Evolutionary conservation across 2,113 vertebrate species (phyloP).

Genomic region (Chionis minor): DNA sequence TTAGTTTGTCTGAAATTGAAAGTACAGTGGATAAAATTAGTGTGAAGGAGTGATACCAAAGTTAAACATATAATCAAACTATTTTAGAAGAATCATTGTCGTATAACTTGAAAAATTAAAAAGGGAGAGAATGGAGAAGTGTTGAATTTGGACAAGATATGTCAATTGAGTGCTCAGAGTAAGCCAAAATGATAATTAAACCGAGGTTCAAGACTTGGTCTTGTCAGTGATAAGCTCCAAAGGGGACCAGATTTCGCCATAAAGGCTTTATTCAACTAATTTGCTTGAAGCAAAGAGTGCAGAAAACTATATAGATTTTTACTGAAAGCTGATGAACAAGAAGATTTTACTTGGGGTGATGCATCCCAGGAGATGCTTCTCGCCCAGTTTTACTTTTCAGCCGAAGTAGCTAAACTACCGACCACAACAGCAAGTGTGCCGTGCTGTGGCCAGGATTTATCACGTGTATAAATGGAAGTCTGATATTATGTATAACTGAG

Average conservation of each 20-base stretch:
- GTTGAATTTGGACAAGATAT: background rate
- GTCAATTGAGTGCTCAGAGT: background rate
- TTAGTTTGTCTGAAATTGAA: background rate
- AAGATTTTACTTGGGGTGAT: background rate
- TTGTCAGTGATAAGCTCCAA: background rate
- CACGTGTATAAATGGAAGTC: background rate
- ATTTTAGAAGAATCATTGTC: background rate
- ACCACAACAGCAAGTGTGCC: background rate
- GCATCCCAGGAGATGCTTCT: background rate
- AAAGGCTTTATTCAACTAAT: background rate
- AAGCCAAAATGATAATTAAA: background rate
- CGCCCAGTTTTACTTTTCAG: background rate
- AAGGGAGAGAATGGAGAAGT: background rate
- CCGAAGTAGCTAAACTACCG: background rate
- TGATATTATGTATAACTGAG: background rate
- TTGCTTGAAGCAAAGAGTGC: background rate
- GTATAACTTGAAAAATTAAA: background rate
- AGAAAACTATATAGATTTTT: background rate
- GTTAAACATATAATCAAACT: background rate
- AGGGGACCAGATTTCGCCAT: background rate
- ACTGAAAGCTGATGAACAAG: background rate
- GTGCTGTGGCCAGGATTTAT: background rate
- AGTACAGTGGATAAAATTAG: background rate
- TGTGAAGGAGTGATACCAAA: background rate
- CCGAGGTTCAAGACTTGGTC: background rate